Base-by-base conservation (phyloP, 2,888 invertebrate genomes). In the Lycia hirtaria region DNA sequence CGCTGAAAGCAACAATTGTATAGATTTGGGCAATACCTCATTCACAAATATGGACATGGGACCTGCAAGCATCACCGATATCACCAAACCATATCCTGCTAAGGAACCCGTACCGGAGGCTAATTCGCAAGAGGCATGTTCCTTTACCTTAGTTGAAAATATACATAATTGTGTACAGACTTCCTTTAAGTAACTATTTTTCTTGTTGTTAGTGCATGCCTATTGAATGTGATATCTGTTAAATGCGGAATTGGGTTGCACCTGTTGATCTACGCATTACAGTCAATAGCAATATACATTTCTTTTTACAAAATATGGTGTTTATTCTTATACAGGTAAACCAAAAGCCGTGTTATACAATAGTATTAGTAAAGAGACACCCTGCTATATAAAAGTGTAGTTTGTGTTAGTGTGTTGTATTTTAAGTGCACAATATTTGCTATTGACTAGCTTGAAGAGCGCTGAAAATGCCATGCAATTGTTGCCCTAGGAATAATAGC, bases 1-100 rank as follows among this genome's bases (percentile, higher is more conserved):
- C 26, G 95, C 95, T 22, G 93, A 93, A 67, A 92, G 92, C 70
- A 93, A 93, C 73, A 93, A 93, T 71, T 93, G 94, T 71, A 92
- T 93, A 73, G 87, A 93, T 56, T 73, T 92, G 65, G 84, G 87
- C 68, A 86, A 87, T 67, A 83, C 83, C 5, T 89, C 87, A 6
- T 88, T 87, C 58, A 90, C 88, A 0, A 93, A 93, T 55, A 93
- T 94, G 84, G 92, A 93, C 59, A 93, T 93, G 81, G 92, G 91
- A 14, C 91, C 92, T 1, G 85, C 92, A 7, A 92, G 92, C 60
- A 92, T 92, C 30, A 92, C 92, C 0, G 92, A 92, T 53, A 92
- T 92, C 53, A 92, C 92, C 20, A 92, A 92, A 72, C 92, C 92
- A 0, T 92, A 92, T 57, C 92, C 92, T 9, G 92, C 92, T 30